phyloP scores from a whole-genome alignment of 2,113 vertebrate species.

The Mesoclemmys tuberculata region DNA sequence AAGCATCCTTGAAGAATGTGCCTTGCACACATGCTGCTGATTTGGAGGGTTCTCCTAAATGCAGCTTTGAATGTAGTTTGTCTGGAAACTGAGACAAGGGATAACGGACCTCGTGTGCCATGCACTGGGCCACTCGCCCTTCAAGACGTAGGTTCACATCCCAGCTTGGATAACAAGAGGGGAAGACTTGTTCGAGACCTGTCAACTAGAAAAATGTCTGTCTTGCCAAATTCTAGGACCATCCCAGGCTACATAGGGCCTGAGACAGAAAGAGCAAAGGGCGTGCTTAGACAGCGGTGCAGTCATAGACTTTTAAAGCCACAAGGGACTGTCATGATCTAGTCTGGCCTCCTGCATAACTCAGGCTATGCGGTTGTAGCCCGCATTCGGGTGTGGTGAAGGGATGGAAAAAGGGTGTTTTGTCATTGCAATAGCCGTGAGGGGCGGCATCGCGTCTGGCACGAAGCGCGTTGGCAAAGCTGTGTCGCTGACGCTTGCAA shows the following conservation, averaged over 20 bases:
- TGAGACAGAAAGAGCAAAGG: neutral
- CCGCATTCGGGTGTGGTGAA: no score
- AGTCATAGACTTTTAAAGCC: neutral
- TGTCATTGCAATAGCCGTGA: neutral
- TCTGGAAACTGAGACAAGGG: neutral
- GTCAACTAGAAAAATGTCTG: neutral
- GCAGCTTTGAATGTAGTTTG: neutral
- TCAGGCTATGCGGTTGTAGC: neutral
- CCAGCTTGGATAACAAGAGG: neutral
- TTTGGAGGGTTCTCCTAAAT: neutral
- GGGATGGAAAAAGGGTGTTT: neutral
- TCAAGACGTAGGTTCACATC: neutral
- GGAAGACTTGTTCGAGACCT: neutral
- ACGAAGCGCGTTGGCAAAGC: neutral
- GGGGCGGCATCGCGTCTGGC: neutral
- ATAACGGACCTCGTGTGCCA: neutral
- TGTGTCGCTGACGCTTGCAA: neutral
- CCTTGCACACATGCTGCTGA: neutral
- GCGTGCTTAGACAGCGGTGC: neutral
- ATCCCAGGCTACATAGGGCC: neutral
- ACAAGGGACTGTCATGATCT: neutral
- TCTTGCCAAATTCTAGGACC: neutral
- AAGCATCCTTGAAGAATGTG: neutral
- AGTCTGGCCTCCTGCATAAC: neutral
- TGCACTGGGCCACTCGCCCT: neutral